These are phyloP conservation scores for Perithous albicinctus DNA, from an alignment of 2,888 invertebrate genomes.

Conservation along the genomic window DNA sequence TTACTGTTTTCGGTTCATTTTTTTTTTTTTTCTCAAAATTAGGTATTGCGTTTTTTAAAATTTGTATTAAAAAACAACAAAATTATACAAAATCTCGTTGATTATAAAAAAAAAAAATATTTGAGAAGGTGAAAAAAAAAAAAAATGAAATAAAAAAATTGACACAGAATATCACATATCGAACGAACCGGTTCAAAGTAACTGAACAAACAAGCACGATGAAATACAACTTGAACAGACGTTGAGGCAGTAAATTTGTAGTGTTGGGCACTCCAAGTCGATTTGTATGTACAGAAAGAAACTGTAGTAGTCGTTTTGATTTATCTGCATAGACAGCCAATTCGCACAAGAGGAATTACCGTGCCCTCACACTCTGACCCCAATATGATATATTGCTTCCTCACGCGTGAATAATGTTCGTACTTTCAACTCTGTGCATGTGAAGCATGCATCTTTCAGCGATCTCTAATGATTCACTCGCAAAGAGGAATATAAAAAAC, in stretches of 20 bases:
- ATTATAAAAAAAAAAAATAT: too few species aligned
- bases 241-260: conserved; percentile 37
- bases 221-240: conserved; percentile 29
- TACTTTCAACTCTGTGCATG: not conserved
- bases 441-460: not conserved
- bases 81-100: too few species aligned
- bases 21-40: too few species aligned
- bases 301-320: conserved; percentile 1
- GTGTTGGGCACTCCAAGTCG: conserved; percentile 7
- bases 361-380: conserved; percentile 15
- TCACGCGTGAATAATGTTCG: conserved; percentile 12
- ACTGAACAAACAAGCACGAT: conserved; percentile 11
- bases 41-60: too few species aligned
- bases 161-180: too few species aligned
- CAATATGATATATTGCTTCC: conserved; percentile 26
- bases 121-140: too few species aligned
- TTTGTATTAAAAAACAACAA: too few species aligned
- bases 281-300: conserved; percentile 23
- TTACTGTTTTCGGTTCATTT: too few species aligned
- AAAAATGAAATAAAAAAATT: too few species aligned
- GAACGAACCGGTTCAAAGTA: conserved; percentile 19
- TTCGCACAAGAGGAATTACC: conserved; percentile 24
- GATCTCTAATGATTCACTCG: not conserved
- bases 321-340: conserved; percentile 1
- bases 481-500: not conserved